Conservation (phyloP, 1,140 invertebrate genomes). For the Piezodorus guildinii region DNA sequence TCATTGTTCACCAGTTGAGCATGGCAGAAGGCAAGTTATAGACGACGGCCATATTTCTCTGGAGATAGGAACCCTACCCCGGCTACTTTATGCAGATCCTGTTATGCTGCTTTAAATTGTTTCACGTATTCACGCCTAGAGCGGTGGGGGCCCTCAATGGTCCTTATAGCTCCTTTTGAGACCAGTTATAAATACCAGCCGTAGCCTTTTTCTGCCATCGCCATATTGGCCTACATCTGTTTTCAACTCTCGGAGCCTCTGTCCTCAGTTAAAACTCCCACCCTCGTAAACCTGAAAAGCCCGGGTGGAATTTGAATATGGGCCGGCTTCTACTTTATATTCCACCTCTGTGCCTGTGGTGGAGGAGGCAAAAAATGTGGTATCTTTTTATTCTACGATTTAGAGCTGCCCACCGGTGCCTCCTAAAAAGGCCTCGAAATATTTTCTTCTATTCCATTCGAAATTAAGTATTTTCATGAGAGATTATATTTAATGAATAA, state of each 20-base stretch:
- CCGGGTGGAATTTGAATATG: slow-evolving; percentile 1
- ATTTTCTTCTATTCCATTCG: too few species aligned
- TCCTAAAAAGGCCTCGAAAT: too few species aligned
- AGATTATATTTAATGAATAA: too few species aligned
- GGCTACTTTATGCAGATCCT: background rate
- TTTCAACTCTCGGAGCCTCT: background rate
- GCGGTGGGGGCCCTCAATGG: background rate
- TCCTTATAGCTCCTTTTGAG: background rate
- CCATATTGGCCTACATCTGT: slow-evolving; percentile 8
- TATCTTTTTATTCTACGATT: background rate
- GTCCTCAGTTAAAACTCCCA: background rate
- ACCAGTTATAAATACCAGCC: background rate
- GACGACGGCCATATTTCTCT: background rate
- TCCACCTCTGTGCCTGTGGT: background rate
- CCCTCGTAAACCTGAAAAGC: too few species aligned
- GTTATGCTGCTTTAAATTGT: slow-evolving; percentile 1
- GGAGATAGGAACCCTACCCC: background rate
- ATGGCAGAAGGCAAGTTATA: background rate
- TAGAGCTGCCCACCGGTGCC: background rate
- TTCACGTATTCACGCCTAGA: slow-evolving; percentile 5
- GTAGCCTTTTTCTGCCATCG: background rate
- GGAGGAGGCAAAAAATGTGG: background rate
- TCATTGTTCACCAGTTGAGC: too few species aligned
- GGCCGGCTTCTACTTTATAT: background rate
- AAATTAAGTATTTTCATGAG: too few species aligned